These are phyloP conservation scores for Bradypodion pumilum DNA, from an alignment of 2,797 vertebrate genomes.

Conservation along the genomic window DNA sequence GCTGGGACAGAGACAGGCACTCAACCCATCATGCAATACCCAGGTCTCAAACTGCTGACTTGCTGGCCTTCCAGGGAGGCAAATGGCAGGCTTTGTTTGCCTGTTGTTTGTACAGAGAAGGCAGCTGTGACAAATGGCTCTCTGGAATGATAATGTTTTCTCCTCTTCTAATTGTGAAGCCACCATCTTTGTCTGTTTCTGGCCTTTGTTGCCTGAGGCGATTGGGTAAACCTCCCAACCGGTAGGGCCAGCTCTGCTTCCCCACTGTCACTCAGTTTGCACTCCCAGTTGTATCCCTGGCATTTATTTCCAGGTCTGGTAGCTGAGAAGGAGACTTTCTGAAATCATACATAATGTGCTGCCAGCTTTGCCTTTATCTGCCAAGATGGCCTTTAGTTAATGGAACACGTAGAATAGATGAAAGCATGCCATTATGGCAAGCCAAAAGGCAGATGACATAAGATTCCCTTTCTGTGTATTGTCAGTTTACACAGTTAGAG, in stretches of 20 bases:
- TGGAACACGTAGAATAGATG: neutral
- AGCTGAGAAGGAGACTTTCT: neutral
- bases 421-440: neutral
- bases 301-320: neutral
- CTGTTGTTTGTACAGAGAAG: no score
- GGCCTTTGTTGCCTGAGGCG: neutral
- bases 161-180: no score
- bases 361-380: neutral
- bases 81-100: no score
- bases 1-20: no score
- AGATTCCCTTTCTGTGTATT: neutral
- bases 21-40: no score
- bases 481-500: neutral
- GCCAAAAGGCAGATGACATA: neutral
- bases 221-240: neutral
- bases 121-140: no score
- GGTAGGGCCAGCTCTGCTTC: neutral
- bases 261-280: neutral
- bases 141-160: no score
- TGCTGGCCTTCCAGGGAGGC: no score
- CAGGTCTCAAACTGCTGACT: no score
- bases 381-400: neutral
- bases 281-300: neutral
- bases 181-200: neutral
- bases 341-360: slow-evolving; percentile 3